Evolutionary conservation across 2,797 vertebrate species (phyloP), one percentile per base, ranked within the genome.

Genomic region (Linurgus olivaceus): DNA sequence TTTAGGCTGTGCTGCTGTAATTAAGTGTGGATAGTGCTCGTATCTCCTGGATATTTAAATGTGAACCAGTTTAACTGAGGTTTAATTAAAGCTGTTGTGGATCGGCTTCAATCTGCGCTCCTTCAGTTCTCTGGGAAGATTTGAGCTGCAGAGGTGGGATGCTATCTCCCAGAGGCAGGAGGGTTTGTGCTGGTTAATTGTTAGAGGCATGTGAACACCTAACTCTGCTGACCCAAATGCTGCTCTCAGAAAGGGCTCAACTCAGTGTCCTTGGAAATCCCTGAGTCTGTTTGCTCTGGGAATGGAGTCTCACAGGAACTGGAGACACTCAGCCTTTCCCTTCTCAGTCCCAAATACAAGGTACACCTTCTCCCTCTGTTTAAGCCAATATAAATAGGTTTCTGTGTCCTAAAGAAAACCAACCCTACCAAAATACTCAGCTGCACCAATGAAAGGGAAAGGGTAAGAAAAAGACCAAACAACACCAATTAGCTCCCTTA

Each of bases 1-100:
- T 54, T 72, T 48, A 40, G 71, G 35, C 52, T 80, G 78, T 6
- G 2, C 74, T 67, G 17, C 0, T 0, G 80, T 95, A 92, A 94
- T 92, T 82, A 96, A 95, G 35, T 9, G 16, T 20, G 67, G 74
- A 76, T 70, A 4, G 0, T 62, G 61, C 45, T 3, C 31, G 10
- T 65, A 44, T 54, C 75, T 75, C 65, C 75, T 28, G 65, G 50
- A 78, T 77, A 70, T 89, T 92, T 91, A 77, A 95, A 78, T 58
- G 50, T 87, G 68, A 95, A 74, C 57, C 75, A 88, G 50, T 93
- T 83, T 93, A 91, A 94, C 4, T 37, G 58, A 74, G 38, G 77
- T 94, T 95, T 96, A 94, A 95, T 94, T 94, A 93, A 93, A 91
- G 81, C 57, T 91, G 62, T 14, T 83, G 16, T 29, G 78, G 68